Percentiles rank a stretch among this genome's conserved stretches.
Evolutionary conservation across 2,888 invertebrate species (phyloP).

Genomic region (Scaptomyza polygonia): DNA sequence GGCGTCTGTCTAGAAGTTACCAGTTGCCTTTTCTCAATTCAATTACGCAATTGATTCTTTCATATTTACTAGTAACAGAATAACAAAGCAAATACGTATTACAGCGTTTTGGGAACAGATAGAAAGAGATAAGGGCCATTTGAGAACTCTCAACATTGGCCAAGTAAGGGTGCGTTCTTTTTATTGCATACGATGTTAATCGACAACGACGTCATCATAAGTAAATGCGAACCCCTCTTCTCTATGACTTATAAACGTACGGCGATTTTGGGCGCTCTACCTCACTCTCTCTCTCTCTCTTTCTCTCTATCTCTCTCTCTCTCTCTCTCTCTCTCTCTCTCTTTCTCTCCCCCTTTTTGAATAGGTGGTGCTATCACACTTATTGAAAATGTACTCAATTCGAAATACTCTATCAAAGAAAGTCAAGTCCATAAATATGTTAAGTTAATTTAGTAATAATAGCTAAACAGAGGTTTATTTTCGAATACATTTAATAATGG

Average conservation of each 20-base stretch:
- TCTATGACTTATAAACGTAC: slow-evolving; percentile 28
- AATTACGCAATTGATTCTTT: slow-evolving; percentile 53
- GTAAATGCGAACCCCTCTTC: slow-evolving; percentile 45
- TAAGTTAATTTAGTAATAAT: not conserved
- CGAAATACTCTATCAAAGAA: not conserved
- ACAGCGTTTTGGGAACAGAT: slow-evolving; percentile 11
- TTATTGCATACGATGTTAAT: slow-evolving; percentile 32
- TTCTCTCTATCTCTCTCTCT: too few species aligned
- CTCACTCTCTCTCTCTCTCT: too few species aligned
- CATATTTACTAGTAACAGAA: slow-evolving; percentile 19
- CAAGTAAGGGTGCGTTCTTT: slow-evolving; percentile 53
- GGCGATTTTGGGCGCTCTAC: slow-evolving; percentile 1
- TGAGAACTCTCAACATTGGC: slow-evolving; percentile 21
- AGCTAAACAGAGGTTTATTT: not conserved
- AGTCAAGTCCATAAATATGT: slow-evolving; percentile 1
- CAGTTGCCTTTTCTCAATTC: slow-evolving; percentile 26
- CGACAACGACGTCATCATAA: slow-evolving; percentile 43
- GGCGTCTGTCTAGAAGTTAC: slow-evolving; percentile 49
- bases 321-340: too few species aligned
- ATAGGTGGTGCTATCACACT: not conserved
- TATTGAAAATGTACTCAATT: slow-evolving; percentile 17
- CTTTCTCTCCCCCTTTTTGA: too few species aligned
- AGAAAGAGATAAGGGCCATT: too few species aligned
- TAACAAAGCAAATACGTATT: slow-evolving; percentile 46
- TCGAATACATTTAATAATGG: too few species aligned